A percentile compares a stretch with the other conserved stretches of the same genome.
Conservation (phyloP, 2,888 invertebrate species). For the Pyralis farinalis region DNA sequence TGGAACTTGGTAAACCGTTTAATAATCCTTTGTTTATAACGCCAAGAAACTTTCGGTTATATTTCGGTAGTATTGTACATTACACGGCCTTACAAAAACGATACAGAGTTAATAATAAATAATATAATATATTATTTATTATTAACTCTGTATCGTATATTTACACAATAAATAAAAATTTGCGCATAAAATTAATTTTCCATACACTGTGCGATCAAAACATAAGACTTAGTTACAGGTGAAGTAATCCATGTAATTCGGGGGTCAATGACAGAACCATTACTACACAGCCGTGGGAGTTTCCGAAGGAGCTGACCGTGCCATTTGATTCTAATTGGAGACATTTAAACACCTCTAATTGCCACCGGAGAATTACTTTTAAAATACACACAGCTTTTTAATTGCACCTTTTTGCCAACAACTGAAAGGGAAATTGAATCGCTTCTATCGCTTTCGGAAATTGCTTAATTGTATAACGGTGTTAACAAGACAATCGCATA, state of each 20-base stretch:
- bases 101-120: too few relatives aligned
- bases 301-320: slow-evolving; percentile 2
- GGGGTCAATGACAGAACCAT: slow-evolving; percentile 23
- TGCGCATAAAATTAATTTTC: not conserved
- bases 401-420: slow-evolving; percentile 15
- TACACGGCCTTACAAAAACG: too few relatives aligned
- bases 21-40: too few relatives aligned
- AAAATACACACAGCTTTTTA: slow-evolving; percentile 13
- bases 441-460: slow-evolving; percentile 7
- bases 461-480: slow-evolving; percentile 7
- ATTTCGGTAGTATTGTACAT: too few relatives aligned
- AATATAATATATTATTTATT: too few relatives aligned
- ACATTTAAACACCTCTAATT: slow-evolving; percentile 14
- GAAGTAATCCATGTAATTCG: slow-evolving; percentile 16
- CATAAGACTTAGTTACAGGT: slow-evolving; percentile 13
- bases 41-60: too few relatives aligned
- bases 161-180: not conserved
- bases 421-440: slow-evolving; percentile 16
- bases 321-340: slow-evolving; percentile 10
- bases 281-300: slow-evolving; percentile 15
- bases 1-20: too few relatives aligned
- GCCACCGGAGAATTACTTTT: slow-evolving; percentile 11
- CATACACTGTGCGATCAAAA: slow-evolving; percentile 4
- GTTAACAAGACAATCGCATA: not conserved
- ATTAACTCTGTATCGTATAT: too few relatives aligned